Evolutionary conservation across 92 coral and sea anemone genomes (phyloP).

Genomic region (Montipora capitata): DNA sequence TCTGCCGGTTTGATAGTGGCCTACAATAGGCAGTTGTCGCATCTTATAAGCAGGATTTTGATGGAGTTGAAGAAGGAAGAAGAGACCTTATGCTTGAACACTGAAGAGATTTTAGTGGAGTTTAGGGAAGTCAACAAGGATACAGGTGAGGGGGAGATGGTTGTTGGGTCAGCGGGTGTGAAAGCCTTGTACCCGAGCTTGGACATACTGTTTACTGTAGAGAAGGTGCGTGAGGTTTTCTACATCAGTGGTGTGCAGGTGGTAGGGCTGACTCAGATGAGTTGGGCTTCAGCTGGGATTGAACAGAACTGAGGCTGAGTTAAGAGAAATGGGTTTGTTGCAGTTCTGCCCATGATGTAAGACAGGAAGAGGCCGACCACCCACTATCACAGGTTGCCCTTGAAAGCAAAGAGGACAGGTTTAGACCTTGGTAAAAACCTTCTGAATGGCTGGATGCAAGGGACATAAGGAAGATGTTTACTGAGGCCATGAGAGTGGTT

Average conservation of each 20-base stretch:
- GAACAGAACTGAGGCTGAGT: neutral
- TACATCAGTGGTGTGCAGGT: neutral
- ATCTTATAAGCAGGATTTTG: too few species aligned
- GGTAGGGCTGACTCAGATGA: neutral
- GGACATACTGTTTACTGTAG: neutral
- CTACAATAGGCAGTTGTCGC: too few species aligned
- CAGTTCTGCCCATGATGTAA: neutral
- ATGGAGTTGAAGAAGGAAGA: too few species aligned
- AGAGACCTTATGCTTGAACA: too few species aligned
- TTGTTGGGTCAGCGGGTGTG: constrained; percentile 7
- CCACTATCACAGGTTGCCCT: neutral
- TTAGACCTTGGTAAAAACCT: too few species aligned
- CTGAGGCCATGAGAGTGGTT: too few species aligned
- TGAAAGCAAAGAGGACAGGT: too few species aligned
- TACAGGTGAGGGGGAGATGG: neutral
- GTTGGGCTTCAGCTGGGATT: neutral
- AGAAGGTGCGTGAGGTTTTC: neutral
- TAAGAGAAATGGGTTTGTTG: neutral
- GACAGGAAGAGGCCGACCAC: neutral
- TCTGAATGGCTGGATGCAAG: too few species aligned
- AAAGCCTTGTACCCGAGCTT: constrained; percentile 14
- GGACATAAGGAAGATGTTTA: neutral
- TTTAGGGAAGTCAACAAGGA: too few species aligned
- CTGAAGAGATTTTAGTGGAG: too few species aligned
- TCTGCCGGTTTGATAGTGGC: too few species aligned